Conservation (phyloP, 2,888 invertebrate genomes). For the Lypha dubia region DNA sequence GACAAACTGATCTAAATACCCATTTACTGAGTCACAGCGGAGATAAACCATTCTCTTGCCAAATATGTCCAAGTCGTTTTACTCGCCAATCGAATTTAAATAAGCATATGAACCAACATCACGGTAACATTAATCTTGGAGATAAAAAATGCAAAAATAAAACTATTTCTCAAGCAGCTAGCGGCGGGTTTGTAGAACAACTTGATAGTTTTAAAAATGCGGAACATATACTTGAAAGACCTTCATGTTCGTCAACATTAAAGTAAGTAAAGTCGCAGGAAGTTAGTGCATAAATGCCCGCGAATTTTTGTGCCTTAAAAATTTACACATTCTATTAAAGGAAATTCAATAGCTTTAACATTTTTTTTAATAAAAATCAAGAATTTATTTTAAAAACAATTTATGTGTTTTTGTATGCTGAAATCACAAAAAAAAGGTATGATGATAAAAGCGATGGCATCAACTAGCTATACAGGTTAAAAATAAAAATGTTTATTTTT, state of each 20-base stretch:
- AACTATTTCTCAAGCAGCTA: background rate
- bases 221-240: background rate
- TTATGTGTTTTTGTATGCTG: no score
- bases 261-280: background rate
- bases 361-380: no score
- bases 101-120: conserved; percentile 79
- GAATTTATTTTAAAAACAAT: no score
- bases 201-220: background rate
- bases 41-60: conserved; percentile 78
- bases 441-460: no score
- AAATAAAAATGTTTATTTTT: no score
- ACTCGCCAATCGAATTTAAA: conserved; percentile 79
- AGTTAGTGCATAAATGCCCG: no score
- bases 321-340: no score
- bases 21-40: conserved; percentile 79
- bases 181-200: background rate
- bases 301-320: no score
- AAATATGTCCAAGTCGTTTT: conserved; percentile 78
- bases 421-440: no score
- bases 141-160: conserved; percentile 29
- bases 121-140: conserved; percentile 52
- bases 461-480: no score
- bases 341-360: no score
- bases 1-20: conserved; percentile 78
- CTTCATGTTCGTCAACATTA: conserved; percentile 29